Base-by-base conservation (phyloP, 2,888 invertebrate species). In the Electrophaes corylata region DNA sequence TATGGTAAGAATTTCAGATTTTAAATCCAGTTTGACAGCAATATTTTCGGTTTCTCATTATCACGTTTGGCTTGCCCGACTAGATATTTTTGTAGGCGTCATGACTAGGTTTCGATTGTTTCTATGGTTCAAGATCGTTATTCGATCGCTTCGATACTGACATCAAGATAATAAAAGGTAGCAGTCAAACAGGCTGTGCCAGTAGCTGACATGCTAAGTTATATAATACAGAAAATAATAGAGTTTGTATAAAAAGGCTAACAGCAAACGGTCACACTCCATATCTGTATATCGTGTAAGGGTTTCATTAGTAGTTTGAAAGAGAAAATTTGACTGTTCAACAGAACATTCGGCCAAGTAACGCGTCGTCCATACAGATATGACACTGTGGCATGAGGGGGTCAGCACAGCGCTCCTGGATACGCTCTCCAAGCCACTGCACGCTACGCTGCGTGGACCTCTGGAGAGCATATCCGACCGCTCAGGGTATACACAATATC, bases 291-390 rank as follows among this genome's bases (percentile, higher is more conserved):
- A 47, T 64, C 47, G 14, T 54, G 81, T 83, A 57, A 47, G 49
- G 29, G 76, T 60, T 57, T 51, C 67, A 57, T 62, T 60, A 64
- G 60, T 64, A 8, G 41, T 62, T 70, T 55, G 60, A 63, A 54
- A 16, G 85, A 87, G 88, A 89, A 86, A 89, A 89, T 88, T 88
- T 88, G 89, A 88, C 87, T 79, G 67, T 69, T 67, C 26, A 29
- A 29, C 26, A 66, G 67, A 78, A 79, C 74, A 72, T 37, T 55
- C 50, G 50, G 84, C 79, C 83, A 79, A 81, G 63, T 23, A 74
- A 75, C 85, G 87, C 84, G 83, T 64, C 62, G 62, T 59, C 64
- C 77, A 84, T 88, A 90, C 89, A 90, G 90, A 90, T 89, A 88
- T 88, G 89, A 84, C 77, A 79, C 78, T 81, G 89, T 88, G 89